Base-by-base conservation (phyloP, 2,888 invertebrate genomes). In the Ectemnius lituratus region DNA sequence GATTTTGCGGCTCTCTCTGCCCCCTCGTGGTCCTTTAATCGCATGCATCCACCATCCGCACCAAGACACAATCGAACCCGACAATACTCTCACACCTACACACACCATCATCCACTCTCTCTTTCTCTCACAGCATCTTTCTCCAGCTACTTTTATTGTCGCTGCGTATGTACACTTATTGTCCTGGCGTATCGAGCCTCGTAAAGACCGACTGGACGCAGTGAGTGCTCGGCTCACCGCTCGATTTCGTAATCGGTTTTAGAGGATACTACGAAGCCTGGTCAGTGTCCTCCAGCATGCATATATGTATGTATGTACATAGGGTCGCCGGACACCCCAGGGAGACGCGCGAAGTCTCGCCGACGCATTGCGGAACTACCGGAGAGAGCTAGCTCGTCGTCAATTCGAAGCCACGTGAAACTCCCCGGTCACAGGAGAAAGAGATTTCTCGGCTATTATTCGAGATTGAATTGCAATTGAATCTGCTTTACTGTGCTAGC, bases 211-310 rank as follows among this genome's bases (percentile, higher is more conserved):
- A 67, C 66, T 57, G 73, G 64, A 62, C 57, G 47, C 28, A 45
- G 45, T 69, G 73, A 69, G 68, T 75, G 76, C 73, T 69, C 64
- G 68, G 13, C 57, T 62, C 73, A 73, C 67, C 58, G 69, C 69
- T 57, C 72, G 71, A 78, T 75, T 75, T 79, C 68, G 79, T 75
- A 79, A 79, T 78, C 78, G 70, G 62, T 69, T 37, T 72, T 69
- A 65, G 79, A 70, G 75, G 75, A 75, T 75, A 73, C 62, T 62
- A 37, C 68, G 64, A 70, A 73, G 70, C 75, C 70, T 78, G 66
- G 64, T 37, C 73, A 70, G 65, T 37, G 45, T 69, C 64, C 23
- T 8, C 20, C 11, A 13, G 16, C 16, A 16, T 62, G 37, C 37
- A 37, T 37, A 37, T 37, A 37, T 37, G 37, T 37, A 37, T 37